Percentiles rank a stretch among this genome's conserved stretches.
Conservation (phyloP, 2,797 vertebrate genomes). For the Macropodus opercularis region DNA sequence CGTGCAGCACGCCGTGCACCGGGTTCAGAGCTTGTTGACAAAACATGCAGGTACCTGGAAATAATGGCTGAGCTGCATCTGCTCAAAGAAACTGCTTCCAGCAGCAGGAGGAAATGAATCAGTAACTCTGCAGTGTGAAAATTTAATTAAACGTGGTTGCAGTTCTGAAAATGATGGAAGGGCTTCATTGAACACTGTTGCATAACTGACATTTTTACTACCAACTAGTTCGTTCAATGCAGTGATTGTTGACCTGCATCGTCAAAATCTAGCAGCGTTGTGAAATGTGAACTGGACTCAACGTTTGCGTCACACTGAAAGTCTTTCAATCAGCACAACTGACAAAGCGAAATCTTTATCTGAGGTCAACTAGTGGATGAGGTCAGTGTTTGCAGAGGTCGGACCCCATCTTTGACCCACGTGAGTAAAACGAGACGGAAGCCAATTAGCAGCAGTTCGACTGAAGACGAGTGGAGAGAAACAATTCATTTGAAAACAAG, state of each 20-base stretch:
- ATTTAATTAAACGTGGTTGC: too few species aligned
- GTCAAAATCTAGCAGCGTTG: neutral
- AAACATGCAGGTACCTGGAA: slow-evolving; percentile 24
- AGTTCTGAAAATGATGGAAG: too few species aligned
- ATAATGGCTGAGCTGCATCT: neutral
- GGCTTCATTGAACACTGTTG: too few species aligned
- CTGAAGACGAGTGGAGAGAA: neutral
- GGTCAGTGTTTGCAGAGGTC: slow-evolving; percentile 2
- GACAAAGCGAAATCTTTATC: neutral
- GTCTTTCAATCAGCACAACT: neutral
- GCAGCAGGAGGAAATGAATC: too few species aligned
- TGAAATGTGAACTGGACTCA: neutral
- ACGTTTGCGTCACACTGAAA: too few species aligned
- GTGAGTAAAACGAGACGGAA: neutral
- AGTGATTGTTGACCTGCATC: too few species aligned
- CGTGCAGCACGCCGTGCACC: neutral
- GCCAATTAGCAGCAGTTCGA: neutral
- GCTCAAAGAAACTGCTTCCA: neutral
- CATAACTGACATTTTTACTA: too few species aligned
- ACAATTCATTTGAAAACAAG: neutral
- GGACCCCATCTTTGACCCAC: neutral
- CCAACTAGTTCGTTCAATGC: neutral
- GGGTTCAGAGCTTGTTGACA: slow-evolving; percentile 30
- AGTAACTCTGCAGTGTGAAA: too few species aligned
- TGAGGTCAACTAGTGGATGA: slow-evolving; percentile 2